Evolutionary conservation across 2,113 vertebrate species (phyloP), one percentile per base, ranked within the genome.

Genomic region (Poecile atricapillus): DNA sequence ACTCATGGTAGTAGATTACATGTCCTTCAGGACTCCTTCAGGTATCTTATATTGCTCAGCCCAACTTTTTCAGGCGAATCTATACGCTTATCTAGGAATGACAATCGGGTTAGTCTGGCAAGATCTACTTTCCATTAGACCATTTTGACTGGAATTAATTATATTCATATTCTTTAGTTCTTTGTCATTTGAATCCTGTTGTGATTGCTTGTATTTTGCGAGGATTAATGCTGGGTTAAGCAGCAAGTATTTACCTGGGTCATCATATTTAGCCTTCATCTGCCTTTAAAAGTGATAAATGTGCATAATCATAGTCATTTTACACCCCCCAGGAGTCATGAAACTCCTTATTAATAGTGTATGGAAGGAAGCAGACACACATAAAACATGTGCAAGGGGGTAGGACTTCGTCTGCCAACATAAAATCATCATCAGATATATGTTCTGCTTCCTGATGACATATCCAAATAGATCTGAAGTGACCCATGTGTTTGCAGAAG

Each of bases 61-160:
- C 55, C 59, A 69, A 5, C 58, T 79, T 82, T 95, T 78, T 76
- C 52, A 27, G 43, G 21, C 0, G 0, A 91, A 62, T 65, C 53
- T 90, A 5, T 77, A 62, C 8, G 16, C 55, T 93, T 25, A 50
- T 79, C 65, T 41, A 49, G 68, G 63, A 77, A 16, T 50, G 24
- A 25, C 67, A 76, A 5, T 93, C 59, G 18, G 35, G 64, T 83
- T 94, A 75, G 52, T 78, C 70, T 85, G 91, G 83, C 62, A 71
- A 71, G 62, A 62, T 75, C 25, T 39, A 30, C 65, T 93, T 93
- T 89, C 44, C 28, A 2, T 83, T 41, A 84, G 37, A 64, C 24
- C 4, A 1, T 93, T 94, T 91, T 91, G 65, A 58, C 53, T 95
- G 65, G 58, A n/a, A 33, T 89, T 94, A 91, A 91, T 94, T 89